These are phyloP conservation scores for Oryzias melastigma DNA, from an alignment of 2,113 vertebrate genomes.

Conservation along the genomic window DNA sequence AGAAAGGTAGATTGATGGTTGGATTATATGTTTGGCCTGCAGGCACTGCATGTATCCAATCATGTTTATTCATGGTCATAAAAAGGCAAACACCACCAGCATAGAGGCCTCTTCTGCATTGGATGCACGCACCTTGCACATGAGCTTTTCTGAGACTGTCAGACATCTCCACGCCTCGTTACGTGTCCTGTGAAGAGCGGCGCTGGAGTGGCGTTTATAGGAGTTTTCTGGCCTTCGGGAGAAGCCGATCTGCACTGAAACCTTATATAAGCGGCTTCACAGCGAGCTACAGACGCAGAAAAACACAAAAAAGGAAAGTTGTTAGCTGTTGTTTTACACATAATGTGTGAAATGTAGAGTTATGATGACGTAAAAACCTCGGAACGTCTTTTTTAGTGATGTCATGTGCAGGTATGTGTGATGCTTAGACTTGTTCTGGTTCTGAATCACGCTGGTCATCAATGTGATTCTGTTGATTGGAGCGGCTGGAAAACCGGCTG, in stretches of 20 bases:
- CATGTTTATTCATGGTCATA: no score
- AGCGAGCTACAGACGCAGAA: slow-evolving; percentile 34
- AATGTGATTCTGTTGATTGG: neutral
- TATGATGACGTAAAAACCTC: neutral
- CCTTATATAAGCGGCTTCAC: slow-evolving; percentile 49
- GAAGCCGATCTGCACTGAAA: slow-evolving; percentile 29
- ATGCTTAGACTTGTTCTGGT: neutral
- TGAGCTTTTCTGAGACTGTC: neutral
- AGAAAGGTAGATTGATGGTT: no score
- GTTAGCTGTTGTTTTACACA: slow-evolving; percentile 3
- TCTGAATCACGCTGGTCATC: neutral
- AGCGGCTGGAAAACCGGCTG: neutral
- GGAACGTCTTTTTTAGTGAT: neutral
- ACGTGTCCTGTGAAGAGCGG: neutral
- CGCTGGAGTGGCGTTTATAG: neutral
- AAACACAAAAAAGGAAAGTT: slow-evolving; percentile 8
- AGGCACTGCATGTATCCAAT: no score
- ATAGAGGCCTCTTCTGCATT: neutral
- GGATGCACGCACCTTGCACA: neutral
- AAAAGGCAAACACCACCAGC: no score
- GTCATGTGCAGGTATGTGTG: neutral
- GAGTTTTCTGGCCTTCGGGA: slow-evolving; percentile 15
- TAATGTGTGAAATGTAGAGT: neutral
- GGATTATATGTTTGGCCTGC: no score
- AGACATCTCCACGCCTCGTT: neutral